Base-by-base conservation (phyloP, 2,888 invertebrate species). In the Frankliniella fusca region DNA sequence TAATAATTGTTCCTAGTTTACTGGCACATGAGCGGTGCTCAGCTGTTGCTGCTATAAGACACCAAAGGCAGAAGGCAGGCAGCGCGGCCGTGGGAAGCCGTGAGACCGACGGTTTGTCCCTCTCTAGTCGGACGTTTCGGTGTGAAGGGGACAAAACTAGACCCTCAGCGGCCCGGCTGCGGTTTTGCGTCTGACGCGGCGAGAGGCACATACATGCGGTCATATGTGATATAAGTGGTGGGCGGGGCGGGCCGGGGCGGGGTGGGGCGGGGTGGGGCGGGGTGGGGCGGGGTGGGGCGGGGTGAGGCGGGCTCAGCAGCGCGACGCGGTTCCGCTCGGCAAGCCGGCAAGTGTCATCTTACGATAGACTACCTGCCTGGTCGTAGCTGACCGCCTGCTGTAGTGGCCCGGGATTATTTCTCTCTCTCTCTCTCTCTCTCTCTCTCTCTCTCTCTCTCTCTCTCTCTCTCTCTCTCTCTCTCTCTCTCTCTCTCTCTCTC, bases 321-420 rank as follows among this genome's bases (percentile, higher is more conserved):
- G 54, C 54, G 54, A 8, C 54, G 3, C 54, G 54, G 54, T 54
- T 11, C 54, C 54, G 54, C 54, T 54, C 54, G 15, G 54, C 54
- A 2, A 18, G 54, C 54, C 54, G 7, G 54, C 54, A 54, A 54
- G 54, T 54, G 54, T 54, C 54, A 18, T 87, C 86, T 86, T 86
- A 86, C 85, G 86, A 86, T 38, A 38, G 38, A 5, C 38, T 38
- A 5, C 38, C 38, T 38, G 38, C 38, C 38, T 38, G 38, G 38
- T 38, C 38, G 38, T 38, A 2, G 38, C 38, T 38, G 38, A 38
- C 5, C 38, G 38, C 38, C 38, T 38, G 38, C 38, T 38, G 38
- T 5, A 5, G 38, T 38, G 38, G 38, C 2, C 10, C 50, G 15
- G 50, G 10, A 9, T 50, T 50, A 9, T 15, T 50, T 9, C 50